These are phyloP conservation scores for Hormiphora californensis DNA, from an alignment of 37 sponge, comb jelly and placozoan genomes.

Conservation along the genomic window DNA sequence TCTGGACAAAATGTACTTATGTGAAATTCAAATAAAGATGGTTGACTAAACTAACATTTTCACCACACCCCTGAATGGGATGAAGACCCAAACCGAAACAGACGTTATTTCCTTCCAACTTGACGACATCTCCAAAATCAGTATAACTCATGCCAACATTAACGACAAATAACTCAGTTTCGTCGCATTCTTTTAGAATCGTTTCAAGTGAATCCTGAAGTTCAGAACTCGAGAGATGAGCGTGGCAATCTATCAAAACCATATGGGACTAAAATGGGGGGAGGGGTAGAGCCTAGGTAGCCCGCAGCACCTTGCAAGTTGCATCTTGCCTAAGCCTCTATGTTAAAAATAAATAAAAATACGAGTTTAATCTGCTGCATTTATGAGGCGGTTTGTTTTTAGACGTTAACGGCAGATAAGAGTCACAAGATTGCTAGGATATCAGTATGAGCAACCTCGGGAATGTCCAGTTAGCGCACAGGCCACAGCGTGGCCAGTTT, in stretches of 20 bases:
- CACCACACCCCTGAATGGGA: not conserved
- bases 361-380: too few species aligned
- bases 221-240: not conserved
- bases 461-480: too few species aligned
- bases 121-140: slow-evolving; percentile 46
- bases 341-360: too few species aligned
- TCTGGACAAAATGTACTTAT: not conserved
- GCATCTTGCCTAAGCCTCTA: too few species aligned
- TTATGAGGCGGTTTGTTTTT: too few species aligned
- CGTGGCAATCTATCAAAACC: slow-evolving; percentile 54
- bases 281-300: too few species aligned
- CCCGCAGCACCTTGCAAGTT: too few species aligned
- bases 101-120: not conserved
- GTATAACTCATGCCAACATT: slow-evolving; percentile 25
- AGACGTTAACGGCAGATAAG: too few species aligned
- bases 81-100: slow-evolving; percentile 43
- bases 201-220: not conserved
- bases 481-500: too few species aligned
- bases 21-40: not conserved
- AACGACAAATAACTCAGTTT: not conserved
- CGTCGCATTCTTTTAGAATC: not conserved
- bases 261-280: slow-evolving; percentile 54
- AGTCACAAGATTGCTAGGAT: too few species aligned
- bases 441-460: too few species aligned
- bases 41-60: not conserved